Percentiles rank a stretch among this genome's conserved stretches.
Evolutionary conservation across 2,797 vertebrate species (phyloP).

Genomic region (Lepilemur septentrionalis): DNA sequence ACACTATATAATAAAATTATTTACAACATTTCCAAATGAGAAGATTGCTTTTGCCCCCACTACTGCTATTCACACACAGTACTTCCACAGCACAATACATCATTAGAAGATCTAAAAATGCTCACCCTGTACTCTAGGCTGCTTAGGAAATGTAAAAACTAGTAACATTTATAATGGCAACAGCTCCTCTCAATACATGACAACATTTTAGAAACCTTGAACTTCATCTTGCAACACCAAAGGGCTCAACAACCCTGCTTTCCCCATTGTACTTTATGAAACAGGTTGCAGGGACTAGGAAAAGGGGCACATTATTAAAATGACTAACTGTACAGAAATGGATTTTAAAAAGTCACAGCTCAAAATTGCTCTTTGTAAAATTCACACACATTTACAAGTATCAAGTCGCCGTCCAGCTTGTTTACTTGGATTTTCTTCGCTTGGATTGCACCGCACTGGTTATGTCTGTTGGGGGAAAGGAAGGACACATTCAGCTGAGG

Average conservation of each 20-base stretch:
- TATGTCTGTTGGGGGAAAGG: slow-evolving; percentile 87
- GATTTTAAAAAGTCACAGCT: slow-evolving; percentile 88
- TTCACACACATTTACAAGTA: slow-evolving; percentile 94
- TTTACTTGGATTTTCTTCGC: slow-evolving; percentile 99
- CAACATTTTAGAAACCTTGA: slow-evolving; percentile 77
- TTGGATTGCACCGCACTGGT: slow-evolving; percentile 97
- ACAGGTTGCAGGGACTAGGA: slow-evolving; percentile 77
- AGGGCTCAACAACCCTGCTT: slow-evolving; percentile 77
- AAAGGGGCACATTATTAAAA: slow-evolving; percentile 86
- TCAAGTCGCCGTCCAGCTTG: slow-evolving; percentile 87
- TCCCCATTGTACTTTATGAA: slow-evolving; percentile 80
- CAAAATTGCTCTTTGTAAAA: slow-evolving; percentile 87
- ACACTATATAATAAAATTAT: slow-evolving; percentile 90
- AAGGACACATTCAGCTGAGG: slow-evolving; percentile 57
- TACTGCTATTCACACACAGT: slow-evolving; percentile 89
- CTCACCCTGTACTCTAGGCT: slow-evolving; percentile 87
- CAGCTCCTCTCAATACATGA: slow-evolving; percentile 74
- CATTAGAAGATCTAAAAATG: slow-evolving; percentile 86
- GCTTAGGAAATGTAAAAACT: slow-evolving; percentile 86
- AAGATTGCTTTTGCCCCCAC: slow-evolving; percentile 81
- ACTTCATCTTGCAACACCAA: slow-evolving; percentile 80
- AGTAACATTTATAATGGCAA: slow-evolving; percentile 84
- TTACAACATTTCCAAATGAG: slow-evolving; percentile 86
- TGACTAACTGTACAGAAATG: slow-evolving; percentile 94
- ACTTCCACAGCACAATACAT: slow-evolving; percentile 88